Evolutionary conservation across 2,797 vertebrate species (phyloP).

Genomic region (Sarcophilus harrisii): DNA sequence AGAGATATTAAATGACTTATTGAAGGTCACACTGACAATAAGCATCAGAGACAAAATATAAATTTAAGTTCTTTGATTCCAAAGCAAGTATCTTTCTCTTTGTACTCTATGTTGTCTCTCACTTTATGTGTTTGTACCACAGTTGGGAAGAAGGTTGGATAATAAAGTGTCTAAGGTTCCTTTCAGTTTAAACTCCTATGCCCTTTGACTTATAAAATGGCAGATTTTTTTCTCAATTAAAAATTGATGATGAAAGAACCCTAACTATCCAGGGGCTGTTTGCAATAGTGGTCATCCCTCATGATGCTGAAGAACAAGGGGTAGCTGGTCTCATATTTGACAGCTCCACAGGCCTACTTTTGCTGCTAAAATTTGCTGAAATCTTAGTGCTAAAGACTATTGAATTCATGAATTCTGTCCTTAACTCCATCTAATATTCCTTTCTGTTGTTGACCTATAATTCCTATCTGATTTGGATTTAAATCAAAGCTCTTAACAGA

Average conservation of each 20-base stretch:
- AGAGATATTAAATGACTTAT: background rate
- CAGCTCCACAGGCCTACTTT: background rate
- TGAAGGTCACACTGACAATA: background rate
- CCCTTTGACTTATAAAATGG: background rate
- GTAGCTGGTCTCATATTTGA: background rate
- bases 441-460: background rate
- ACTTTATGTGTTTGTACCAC: background rate
- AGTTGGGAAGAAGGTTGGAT: background rate
- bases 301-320: background rate
- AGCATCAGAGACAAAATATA: background rate
- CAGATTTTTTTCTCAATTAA: background rate
- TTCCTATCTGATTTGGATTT: background rate
- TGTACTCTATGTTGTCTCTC: background rate
- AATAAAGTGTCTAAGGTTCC: background rate
- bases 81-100: background rate
- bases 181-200: background rate
- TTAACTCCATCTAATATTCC: background rate
- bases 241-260: background rate
- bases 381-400: background rate
- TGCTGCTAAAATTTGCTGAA: background rate
- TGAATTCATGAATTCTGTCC: background rate
- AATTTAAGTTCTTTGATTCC: background rate
- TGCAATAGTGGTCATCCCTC: background rate
- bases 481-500: background rate
- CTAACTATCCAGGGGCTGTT: background rate